These are phyloP conservation scores for Ptyas mucosa DNA, from an alignment of 2,113 vertebrate genomes.

Conservation along the genomic window DNA sequence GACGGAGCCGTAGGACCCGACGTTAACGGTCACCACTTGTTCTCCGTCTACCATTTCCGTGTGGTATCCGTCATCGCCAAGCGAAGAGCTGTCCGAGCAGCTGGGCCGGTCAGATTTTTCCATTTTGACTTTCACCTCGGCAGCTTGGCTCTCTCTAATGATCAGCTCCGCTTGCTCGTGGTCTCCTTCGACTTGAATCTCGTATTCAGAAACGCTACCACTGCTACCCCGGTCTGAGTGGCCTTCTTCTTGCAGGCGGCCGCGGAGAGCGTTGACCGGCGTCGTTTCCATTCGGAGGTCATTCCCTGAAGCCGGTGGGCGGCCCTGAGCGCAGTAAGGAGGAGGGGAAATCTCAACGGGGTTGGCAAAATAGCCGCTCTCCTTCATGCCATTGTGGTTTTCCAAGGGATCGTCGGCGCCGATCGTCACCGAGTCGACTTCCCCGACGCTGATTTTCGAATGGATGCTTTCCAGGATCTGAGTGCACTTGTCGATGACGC, in stretches of 20 bases:
- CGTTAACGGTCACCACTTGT: conserved; percentile 90
- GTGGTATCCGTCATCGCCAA: conserved; percentile 94
- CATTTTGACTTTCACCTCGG: conserved; percentile 92
- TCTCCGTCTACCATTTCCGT: conserved; percentile 96
- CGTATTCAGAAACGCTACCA: conserved; percentile 90
- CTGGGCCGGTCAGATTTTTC: conserved; percentile 91
- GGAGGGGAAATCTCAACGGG: conserved; percentile 92
- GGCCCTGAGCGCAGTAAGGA: conserved; percentile 85
- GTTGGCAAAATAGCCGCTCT: conserved; percentile 87
- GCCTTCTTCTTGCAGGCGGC: conserved; percentile 84
- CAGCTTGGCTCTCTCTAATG: conserved; percentile 86
- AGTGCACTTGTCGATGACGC: conserved; percentile 97
- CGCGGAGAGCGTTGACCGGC: conserved; percentile 70
- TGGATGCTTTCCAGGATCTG: conserved; percentile 97
- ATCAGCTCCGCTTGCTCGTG: conserved; percentile 86
- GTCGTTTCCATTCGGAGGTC: conserved; percentile 77
- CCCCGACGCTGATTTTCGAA: conserved; percentile 90
- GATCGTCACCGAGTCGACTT: conserved; percentile 76
- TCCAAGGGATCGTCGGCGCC: conserved; percentile 78
- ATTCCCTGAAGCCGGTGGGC: conserved; percentile 65
- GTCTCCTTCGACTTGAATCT: conserved; percentile 89
- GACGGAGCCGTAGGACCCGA: conserved; percentile 90
- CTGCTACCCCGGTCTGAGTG: conserved; percentile 94
- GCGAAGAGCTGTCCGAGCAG: conserved; percentile 93
- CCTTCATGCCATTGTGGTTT: conserved; percentile 86